These are phyloP conservation scores for Actinemys pallida DNA, from an alignment of 2,113 vertebrate species.

Conservation along the genomic window DNA sequence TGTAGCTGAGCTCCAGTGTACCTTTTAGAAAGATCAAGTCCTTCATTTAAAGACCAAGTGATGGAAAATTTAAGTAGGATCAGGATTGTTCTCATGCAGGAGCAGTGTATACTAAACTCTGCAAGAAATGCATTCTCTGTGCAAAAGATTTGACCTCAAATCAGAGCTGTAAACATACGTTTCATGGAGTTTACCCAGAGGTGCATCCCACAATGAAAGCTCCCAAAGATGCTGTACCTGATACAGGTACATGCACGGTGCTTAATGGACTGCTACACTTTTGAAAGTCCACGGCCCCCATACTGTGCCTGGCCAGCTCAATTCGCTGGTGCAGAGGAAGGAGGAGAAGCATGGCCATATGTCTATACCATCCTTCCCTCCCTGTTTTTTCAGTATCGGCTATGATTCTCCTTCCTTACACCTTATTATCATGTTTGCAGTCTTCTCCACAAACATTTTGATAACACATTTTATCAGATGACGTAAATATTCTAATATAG, in stretches of 20 bases:
- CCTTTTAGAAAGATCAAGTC: neutral
- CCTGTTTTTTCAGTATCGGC: neutral
- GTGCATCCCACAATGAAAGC: neutral
- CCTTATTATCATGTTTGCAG: neutral
- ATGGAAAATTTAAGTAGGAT: neutral
- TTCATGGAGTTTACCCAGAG: neutral
- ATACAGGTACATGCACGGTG: fast-evolving
- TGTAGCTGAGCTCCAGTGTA: neutral
- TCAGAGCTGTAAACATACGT: neutral
- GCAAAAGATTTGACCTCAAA: neutral
- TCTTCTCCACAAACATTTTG: neutral
- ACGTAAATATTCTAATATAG: neutral
- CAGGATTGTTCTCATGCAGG: neutral
- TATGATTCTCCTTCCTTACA: neutral
- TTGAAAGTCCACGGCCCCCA: neutral
- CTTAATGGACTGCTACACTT: neutral
- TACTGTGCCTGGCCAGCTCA: neutral
- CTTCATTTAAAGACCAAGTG: neutral
- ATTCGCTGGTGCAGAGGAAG: neutral
- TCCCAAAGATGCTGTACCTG: neutral
- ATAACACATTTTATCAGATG: neutral
- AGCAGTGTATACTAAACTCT: neutral
- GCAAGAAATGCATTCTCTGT: neutral
- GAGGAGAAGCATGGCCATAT: neutral
- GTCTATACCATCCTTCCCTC: neutral